Percentiles rank a stretch among this genome's conserved stretches.
phyloP scores from a whole-genome alignment of 1,140 invertebrate genomes.

The Tetramorium alpestre region DNA sequence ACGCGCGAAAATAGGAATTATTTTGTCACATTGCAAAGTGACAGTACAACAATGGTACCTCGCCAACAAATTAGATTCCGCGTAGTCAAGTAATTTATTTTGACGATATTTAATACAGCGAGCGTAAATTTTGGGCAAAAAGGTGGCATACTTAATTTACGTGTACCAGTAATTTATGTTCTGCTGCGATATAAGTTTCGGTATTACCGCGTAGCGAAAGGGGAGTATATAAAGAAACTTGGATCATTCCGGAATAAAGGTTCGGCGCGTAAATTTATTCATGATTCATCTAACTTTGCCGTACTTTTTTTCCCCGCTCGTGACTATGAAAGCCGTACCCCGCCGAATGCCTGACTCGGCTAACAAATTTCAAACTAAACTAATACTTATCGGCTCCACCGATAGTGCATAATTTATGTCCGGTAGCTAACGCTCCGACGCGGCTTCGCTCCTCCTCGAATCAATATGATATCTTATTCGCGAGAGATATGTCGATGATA shows the following conservation, averaged over 20 bases:
- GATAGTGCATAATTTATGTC: conserved; percentile 50
- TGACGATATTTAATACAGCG: conserved; percentile 11
- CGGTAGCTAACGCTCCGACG: conserved; percentile 1
- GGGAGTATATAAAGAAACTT: conserved; percentile 65
- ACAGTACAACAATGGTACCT: not conserved
- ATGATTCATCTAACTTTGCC: conserved; percentile 72
- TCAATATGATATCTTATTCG: conserved; percentile 36
- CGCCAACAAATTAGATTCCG: conserved; percentile 11
- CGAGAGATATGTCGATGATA: conserved; percentile 5
- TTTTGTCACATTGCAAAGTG: not conserved
- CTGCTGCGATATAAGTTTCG: conserved; percentile 32
- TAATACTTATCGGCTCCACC: conserved; percentile 53
- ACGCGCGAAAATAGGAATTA: not conserved
- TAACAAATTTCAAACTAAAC: conserved; percentile 59
- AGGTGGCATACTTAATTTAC: conserved; percentile 15
- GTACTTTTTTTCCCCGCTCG: conserved; percentile 44
- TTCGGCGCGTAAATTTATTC: conserved; percentile 72
- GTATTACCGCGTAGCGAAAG: conserved; percentile 1
- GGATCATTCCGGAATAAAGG: conserved; percentile 64
- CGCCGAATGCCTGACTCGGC: conserved; percentile 44
- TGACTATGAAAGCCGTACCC: conserved; percentile 41
- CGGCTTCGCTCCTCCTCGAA: conserved; percentile 1
- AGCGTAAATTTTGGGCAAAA: conserved; percentile 28
- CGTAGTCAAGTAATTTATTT: not conserved
- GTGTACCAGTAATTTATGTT: conserved; percentile 24